Evolutionary conservation across 1,140 invertebrate species (phyloP), one percentile per base, ranked within the genome.

Genomic region (Caenorhabditis remanei): DNA sequence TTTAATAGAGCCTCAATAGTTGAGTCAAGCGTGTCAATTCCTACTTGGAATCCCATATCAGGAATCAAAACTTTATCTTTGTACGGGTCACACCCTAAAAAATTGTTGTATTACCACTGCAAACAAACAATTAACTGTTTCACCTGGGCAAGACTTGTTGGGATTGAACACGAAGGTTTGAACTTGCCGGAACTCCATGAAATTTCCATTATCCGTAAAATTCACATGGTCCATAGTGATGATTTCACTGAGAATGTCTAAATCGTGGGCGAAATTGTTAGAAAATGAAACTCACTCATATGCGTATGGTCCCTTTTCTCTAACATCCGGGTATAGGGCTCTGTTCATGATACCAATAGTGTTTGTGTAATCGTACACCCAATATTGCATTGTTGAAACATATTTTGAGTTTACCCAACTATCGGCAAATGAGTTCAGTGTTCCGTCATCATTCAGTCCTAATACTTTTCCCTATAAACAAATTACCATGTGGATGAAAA

Each of bases 291-390:
- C 75, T 87, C 24, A 88, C 87, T 82, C 87, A 71, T 87, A 88
- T n/a, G 55, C 79, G 56, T 88, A 88, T 7, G 88, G 88, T 24
- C 88, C 88, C 41, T 88, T 88, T 43, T 88, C 88, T 41, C 79
- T 11, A 40, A 84, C 83, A 61, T 88, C 88, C 21, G 88, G 88
- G 24, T 87, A 87, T 0, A 84, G 46, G 5, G 58, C 88, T 50
- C 88, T 32, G n/a, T 88, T 87, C 75, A 88, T 84, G 3, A 88
- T 85, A 24, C 88, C 88, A 56, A 83, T 84, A 13, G 83, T 84
- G 83, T 88, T 88, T 46, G 87, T 87, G 63, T 88, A 88, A 48
- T 88, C 71, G 46, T 24, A 88, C 9, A 86, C 55, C 56, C 63
- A 87, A n/a, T 83, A 87, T 50, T 87, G 53, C 75, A 83, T 87